A percentile compares a stretch with the other conserved stretches of the same genome.
phyloP scores from a whole-genome alignment of 1,140 invertebrate species.

The Laupala kohalensis region DNA sequence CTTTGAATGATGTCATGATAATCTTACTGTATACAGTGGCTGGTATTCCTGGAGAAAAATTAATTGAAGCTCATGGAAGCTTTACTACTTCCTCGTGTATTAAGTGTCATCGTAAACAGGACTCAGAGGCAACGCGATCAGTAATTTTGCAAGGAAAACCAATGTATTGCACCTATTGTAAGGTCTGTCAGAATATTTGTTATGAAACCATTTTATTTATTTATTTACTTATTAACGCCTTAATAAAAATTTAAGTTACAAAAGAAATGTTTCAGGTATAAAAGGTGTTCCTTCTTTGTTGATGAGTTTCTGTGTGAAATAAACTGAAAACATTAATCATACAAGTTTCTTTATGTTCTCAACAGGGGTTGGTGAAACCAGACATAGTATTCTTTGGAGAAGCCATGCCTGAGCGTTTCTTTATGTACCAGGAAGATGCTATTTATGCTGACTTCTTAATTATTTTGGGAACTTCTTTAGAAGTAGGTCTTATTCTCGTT shows the following conservation, averaged over 20 bases:
- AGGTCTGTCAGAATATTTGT: not conserved
- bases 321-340: not conserved
- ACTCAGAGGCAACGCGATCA: constrained; percentile 4
- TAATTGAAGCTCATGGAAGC: constrained; percentile 13
- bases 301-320: no score
- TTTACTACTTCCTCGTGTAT: constrained; percentile 12
- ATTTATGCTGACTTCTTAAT: constrained; percentile 8
- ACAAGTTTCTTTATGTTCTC: not conserved
- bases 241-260: not conserved
- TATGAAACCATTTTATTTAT: not conserved
- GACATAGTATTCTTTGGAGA: constrained; percentile 15
- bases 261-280: not conserved
- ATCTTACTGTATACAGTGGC: not conserved
- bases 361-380: constrained; percentile 14
- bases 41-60: constrained; percentile 11
- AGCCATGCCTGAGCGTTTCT: constrained; percentile 9
- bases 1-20: not conserved
- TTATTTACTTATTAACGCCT: not conserved
- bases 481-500: no score
- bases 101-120: constrained; percentile 6
- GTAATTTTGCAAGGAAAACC: constrained; percentile 9
- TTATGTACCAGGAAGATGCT: constrained; percentile 8
- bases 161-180: not conserved
- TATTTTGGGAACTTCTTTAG: constrained; percentile 13
- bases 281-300: no score